Percentiles rank a stretch among this genome's conserved stretches.
phyloP scores from a whole-genome alignment of 2,113 vertebrate genomes.

The Motacilla alba region DNA sequence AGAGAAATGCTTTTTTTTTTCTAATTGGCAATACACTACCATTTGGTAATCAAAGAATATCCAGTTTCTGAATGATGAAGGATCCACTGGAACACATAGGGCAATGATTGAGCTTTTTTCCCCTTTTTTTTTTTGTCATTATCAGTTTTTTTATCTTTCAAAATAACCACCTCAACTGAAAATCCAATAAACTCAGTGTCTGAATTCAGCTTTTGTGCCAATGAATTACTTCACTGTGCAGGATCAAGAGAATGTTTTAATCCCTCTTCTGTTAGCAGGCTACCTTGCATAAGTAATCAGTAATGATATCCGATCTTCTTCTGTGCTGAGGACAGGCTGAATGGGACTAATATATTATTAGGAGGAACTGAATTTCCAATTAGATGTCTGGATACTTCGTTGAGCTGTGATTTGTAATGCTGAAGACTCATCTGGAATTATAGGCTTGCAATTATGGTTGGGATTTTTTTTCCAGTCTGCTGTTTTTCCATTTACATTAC shows the following conservation, averaged over 20 bases:
- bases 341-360: constrained; percentile 21
- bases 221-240: background rate
- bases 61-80: background rate
- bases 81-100: background rate
- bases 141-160: background rate
- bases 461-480: background rate
- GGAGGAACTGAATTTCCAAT: constrained; percentile 18
- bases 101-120: background rate
- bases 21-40: background rate
- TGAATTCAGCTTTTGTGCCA: background rate
- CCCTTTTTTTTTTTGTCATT: background rate
- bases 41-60: background rate
- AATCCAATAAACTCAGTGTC: background rate
- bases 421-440: constrained; percentile 27
- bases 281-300: constrained; percentile 16
- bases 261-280: background rate
- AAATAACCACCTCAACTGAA: background rate
- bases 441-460: background rate
- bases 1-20: background rate
- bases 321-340: background rate
- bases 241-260: background rate
- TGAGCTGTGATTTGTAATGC: background rate
- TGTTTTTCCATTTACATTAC: background rate
- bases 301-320: background rate
- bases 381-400: background rate